A percentile compares a stretch with the other conserved stretches of the same genome.
Conservation (phyloP, 2,797 vertebrate species). For the Setipinna tenuifilis region DNA sequence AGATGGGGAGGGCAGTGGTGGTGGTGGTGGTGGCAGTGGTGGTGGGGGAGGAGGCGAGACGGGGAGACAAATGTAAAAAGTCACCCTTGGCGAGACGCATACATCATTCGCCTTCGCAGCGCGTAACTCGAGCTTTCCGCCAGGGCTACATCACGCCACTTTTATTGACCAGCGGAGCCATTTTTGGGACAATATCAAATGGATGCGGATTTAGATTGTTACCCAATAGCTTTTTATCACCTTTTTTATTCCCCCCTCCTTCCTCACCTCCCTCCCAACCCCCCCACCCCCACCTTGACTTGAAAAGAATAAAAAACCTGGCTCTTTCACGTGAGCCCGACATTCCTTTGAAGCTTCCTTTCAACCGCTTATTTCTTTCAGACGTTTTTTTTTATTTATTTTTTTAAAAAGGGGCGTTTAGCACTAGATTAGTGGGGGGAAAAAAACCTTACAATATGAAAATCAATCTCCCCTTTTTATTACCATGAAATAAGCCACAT, state of each 20-base stretch:
- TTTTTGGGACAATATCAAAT: conserved; percentile 59
- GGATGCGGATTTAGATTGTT: conserved; percentile 53
- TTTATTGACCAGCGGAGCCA: conserved; percentile 64
- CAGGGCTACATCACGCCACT: conserved; percentile 55
- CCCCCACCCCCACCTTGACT: background rate
- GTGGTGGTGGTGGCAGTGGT: background rate
- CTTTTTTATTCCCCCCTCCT: conserved; percentile 31
- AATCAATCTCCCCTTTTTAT: background rate
- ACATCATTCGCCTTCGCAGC: conserved; percentile 53
- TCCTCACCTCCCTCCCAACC: conserved; percentile 29
- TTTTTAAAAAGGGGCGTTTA: background rate
- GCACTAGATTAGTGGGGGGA: background rate
- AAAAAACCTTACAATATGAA: background rate
- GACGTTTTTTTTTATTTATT: background rate
- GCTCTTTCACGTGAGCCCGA: conserved; percentile 40
- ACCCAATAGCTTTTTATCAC: conserved; percentile 57
- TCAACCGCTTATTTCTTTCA: background rate
- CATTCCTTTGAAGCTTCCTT: background rate
- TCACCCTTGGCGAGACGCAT: conserved; percentile 57
- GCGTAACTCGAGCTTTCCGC: conserved; percentile 48
- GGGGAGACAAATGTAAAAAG: conserved; percentile 68
- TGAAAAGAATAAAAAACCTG: conserved; percentile 21
- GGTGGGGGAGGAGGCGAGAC: conserved; percentile 19
- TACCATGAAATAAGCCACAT: background rate
- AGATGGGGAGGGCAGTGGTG: conserved; percentile 36